phyloP scores from a whole-genome alignment of 2,797 vertebrate species.

The Macropodus opercularis region DNA sequence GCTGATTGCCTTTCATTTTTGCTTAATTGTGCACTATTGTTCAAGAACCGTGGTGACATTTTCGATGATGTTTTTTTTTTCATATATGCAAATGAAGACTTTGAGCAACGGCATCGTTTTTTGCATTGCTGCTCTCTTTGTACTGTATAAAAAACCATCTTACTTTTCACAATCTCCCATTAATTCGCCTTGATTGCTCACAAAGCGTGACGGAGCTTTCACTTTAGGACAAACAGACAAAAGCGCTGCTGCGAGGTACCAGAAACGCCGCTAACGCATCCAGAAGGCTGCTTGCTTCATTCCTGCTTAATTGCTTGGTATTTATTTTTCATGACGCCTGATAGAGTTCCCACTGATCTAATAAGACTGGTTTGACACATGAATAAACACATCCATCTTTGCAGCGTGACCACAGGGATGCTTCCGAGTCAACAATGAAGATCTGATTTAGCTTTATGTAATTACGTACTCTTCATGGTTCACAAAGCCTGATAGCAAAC shows the following conservation, averaged over 20 bases:
- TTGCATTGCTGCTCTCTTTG: constrained; percentile 3
- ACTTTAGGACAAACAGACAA: constrained; percentile 17
- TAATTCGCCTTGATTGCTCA: constrained; percentile 29
- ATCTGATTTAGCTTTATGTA: constrained; percentile 46
- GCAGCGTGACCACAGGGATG: constrained; percentile 34
- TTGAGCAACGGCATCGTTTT: constrained; percentile 14
- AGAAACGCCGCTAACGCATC: constrained; percentile 4
- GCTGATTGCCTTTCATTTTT: constrained; percentile 47
- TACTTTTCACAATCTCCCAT: neutral
- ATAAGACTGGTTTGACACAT: constrained; percentile 47
- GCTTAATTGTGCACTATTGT: constrained; percentile 42
- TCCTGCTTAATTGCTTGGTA: constrained; percentile 36
- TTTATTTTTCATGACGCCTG: constrained; percentile 43
- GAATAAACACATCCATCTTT: constrained; percentile 33
- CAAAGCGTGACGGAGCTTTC: constrained; percentile 4
- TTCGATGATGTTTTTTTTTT: constrained; percentile 31
- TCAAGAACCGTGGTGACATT: constrained; percentile 14
- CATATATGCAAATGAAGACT: constrained; percentile 24
- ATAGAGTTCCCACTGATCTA: constrained; percentile 41
- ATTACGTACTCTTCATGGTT: constrained; percentile 54
- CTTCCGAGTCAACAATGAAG: constrained; percentile 47
- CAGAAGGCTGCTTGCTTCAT: constrained; percentile 14
- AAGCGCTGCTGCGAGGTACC: constrained; percentile 1
- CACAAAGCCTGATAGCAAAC: constrained; percentile 31
- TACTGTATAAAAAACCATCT: constrained; percentile 3